phyloP scores from a whole-genome alignment of 2,888 invertebrate species.

The Agriopis aurantiaria region DNA sequence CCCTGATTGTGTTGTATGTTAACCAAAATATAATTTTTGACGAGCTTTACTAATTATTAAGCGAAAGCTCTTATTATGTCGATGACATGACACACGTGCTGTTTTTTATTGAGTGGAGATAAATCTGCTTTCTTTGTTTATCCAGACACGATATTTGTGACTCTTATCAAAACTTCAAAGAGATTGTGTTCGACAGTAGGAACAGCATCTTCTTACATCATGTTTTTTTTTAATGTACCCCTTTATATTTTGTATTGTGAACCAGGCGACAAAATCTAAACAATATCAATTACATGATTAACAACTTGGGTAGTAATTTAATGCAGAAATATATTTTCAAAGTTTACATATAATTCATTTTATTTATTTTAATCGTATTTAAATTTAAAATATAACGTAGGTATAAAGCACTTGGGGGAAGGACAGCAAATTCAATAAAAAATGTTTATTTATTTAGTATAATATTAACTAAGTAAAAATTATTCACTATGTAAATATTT shows the following conservation, averaged over 20 bases:
- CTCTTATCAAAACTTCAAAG: slow-evolving; percentile 2
- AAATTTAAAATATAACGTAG: slow-evolving; percentile 84
- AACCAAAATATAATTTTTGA: slow-evolving; percentile 10
- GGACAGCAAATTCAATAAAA: slow-evolving; percentile 87
- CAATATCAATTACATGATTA: slow-evolving; percentile 72
- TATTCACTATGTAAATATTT: slow-evolving; percentile 86
- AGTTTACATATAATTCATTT: slow-evolving; percentile 83
- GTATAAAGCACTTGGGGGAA: slow-evolving; percentile 87
- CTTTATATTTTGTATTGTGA: slow-evolving; percentile 43
- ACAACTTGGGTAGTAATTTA: slow-evolving; percentile 80
- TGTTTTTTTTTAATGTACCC: slow-evolving; percentile 8
- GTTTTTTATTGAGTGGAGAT: not conserved
- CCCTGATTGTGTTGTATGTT: not conserved
- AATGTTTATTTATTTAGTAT: slow-evolving; percentile 85
- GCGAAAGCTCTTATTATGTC: slow-evolving; percentile 15
- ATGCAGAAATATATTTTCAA: slow-evolving; percentile 82
- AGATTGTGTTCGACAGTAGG: slow-evolving; percentile 16
- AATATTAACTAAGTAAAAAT: slow-evolving; percentile 85
- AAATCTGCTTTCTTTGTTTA: not conserved
- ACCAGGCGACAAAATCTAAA: slow-evolving; percentile 81
- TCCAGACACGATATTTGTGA: not conserved
- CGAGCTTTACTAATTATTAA: not conserved
- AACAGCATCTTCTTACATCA: slow-evolving; percentile 24
- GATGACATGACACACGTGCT: slow-evolving; percentile 6
- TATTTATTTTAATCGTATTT: slow-evolving; percentile 84